These are phyloP conservation scores for Neodiprion virginianus DNA, from an alignment of 1,140 invertebrate genomes.

Conservation along the genomic window DNA sequence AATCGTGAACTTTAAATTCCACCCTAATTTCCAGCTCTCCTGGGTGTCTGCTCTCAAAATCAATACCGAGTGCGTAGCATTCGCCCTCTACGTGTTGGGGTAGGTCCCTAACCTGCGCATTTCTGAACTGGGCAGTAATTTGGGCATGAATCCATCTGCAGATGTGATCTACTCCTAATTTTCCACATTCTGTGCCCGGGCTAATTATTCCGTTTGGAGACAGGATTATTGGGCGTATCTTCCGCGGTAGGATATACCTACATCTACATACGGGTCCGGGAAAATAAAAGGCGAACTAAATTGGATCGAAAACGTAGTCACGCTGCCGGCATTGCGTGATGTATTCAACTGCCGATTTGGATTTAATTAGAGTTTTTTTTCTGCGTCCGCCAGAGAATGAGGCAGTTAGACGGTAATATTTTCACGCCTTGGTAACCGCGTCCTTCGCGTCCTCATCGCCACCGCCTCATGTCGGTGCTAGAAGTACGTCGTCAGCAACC, in stretches of 20 bases:
- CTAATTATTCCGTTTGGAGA: neutral
- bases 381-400: neutral
- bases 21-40: neutral
- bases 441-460: neutral
- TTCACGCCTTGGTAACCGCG: neutral
- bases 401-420: neutral
- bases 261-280: too few species aligned
- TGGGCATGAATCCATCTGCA: too few species aligned
- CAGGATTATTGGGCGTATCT: neutral
- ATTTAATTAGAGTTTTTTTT: neutral
- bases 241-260: too few species aligned
- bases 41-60: neutral
- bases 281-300: neutral
- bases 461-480: too few species aligned
- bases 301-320: neutral
- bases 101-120: neutral
- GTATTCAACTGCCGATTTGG: conserved; percentile 1
- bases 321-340: neutral
- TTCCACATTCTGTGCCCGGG: too few species aligned
- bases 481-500: too few species aligned
- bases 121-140: neutral
- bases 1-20: neutral
- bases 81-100: neutral
- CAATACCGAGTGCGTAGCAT: neutral
- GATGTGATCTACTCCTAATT: too few species aligned